phyloP scores from a whole-genome alignment of 1,140 invertebrate species.

The Drosophila novamexicana region DNA sequence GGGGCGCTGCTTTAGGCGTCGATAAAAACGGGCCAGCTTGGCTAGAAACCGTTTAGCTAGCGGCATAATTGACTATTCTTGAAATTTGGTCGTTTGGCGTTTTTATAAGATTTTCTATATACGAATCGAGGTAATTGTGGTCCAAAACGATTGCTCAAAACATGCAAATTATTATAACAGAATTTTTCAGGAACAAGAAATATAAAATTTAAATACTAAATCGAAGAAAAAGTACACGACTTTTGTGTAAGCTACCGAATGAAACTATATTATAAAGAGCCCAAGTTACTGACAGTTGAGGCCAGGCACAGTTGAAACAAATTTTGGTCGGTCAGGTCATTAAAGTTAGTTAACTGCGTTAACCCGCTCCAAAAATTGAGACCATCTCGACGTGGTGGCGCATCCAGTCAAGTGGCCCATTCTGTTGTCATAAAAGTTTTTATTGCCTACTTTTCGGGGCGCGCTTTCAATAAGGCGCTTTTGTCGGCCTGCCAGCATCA shows the following conservation, averaged over 20 bases:
- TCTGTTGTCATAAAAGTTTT: slow-evolving; percentile 65
- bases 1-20: slow-evolving; percentile 3
- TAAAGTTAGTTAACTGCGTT: slow-evolving; percentile 71
- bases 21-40: slow-evolving; percentile 21
- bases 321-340: slow-evolving; percentile 42
- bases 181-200: slow-evolving; percentile 15
- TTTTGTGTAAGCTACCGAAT: slow-evolving; percentile 9
- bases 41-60: slow-evolving; percentile 20
- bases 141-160: not conserved
- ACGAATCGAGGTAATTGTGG: not conserved
- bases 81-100: not conserved
- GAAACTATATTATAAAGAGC: not conserved
- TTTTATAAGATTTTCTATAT: not conserved
- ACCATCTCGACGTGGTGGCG: not conserved
- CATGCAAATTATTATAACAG: slow-evolving; percentile 3
- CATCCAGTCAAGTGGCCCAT: slow-evolving; percentile 17
- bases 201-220: slow-evolving; percentile 6
- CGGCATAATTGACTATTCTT: slow-evolving; percentile 8
- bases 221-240: not conserved
- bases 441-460: slow-evolving; percentile 58
- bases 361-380: slow-evolving; percentile 33
- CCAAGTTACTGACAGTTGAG: not conserved
- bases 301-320: not conserved
- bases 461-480: slow-evolving; percentile 68
- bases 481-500: slow-evolving; percentile 56